phyloP scores from a whole-genome alignment of 2,113 vertebrate genomes.

The Dissostichus mawsoni region DNA sequence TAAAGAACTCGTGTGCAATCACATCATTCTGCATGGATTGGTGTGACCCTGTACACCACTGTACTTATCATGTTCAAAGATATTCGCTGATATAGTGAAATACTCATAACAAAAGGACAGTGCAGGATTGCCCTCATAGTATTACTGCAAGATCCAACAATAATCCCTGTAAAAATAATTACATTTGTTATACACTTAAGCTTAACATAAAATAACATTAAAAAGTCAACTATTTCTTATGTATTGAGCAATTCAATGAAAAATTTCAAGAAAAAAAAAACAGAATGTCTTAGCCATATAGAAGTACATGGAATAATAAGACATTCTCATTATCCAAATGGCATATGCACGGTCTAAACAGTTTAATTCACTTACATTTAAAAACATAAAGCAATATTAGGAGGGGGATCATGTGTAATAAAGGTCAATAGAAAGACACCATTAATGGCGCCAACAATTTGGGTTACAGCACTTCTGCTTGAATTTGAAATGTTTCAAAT shows the following conservation, averaged over 20 bases:
- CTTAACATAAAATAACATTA: not conserved
- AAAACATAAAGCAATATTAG: not conserved
- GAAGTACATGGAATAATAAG: no score
- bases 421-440: not conserved
- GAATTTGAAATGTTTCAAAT: not conserved
- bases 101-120: not conserved
- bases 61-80: slow-evolving; percentile 1
- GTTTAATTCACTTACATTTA: not conserved
- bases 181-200: not conserved
- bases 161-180: not conserved
- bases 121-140: not conserved
- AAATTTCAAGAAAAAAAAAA: no score
- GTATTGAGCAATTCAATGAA: not conserved
- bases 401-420: not conserved
- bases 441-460: not conserved
- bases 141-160: not conserved
- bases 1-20: slow-evolving; percentile 18
- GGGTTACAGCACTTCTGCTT: not conserved
- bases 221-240: not conserved
- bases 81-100: not conserved
- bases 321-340: no score
- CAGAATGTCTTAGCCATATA: no score
- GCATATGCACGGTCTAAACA: no score
- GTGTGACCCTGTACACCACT: slow-evolving; percentile 2
- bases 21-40: slow-evolving; percentile 9